Base-by-base conservation (phyloP, 2,888 invertebrate species). In the Agrilus mali region DNA sequence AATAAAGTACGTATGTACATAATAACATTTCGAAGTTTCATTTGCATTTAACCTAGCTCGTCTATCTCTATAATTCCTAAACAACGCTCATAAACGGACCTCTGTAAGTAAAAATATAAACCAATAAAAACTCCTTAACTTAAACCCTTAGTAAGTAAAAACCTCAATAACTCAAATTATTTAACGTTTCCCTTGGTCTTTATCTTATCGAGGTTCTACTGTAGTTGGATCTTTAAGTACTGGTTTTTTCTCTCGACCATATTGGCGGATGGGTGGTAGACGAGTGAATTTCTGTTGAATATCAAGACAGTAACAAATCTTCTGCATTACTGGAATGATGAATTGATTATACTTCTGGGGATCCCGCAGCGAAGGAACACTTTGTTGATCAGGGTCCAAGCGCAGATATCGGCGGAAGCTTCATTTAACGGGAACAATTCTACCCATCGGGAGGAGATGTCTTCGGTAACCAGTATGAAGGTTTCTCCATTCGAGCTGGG, bases 261-360 rank as follows among this genome's bases (percentile, higher is more conserved):
- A 34, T 62, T 62, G 0, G 55, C 50, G 53, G 55, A 39, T 10
- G 54, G 52, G 36, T 55, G 54, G 38, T 56, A 58, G 4, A 51
- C 42, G 3, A 54, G 55, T 1, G 48, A 57, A 47, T 3, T 34
- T 16, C 33, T 61, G 59, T 10, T 50, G 45, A 2, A 62, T 55
- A 0, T 46, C 48, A 2, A 63, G 37, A 33, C 53, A 54, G 27
- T 50, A 53, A 2, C 49, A 44, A 15, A 58, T 46, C 38, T 62
- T 54, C 44, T 63, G 63, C 60, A 61, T 61, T 0, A 58, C 46
- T 2, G 40, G 50, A 14, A 54, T 49, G 2, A 61, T 46, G 41
- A 63, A 63, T 49, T 57, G 61, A 57, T 55, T 1, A 66, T 38
- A 38, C 55, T 38, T 2, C 61, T 22, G 0, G 62, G 63, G 1